Evolutionary conservation across 1,140 invertebrate species (phyloP), one percentile per base, ranked within the genome.

Genomic region (Camponotus floridanus): DNA sequence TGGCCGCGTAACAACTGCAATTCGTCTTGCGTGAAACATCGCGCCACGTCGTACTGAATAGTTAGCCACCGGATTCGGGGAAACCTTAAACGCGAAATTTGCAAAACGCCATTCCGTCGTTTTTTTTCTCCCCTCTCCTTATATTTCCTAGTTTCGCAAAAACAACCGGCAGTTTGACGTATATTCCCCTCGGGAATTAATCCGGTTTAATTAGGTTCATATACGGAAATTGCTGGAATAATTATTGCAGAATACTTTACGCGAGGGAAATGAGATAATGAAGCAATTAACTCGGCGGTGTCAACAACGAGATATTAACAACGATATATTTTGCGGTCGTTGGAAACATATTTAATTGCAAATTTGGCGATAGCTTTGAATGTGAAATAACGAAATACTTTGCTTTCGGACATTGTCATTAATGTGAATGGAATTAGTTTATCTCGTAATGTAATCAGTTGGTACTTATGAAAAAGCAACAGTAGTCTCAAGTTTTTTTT

Each of bases 1-100:
- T 76, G 65, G 48, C 78, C 74, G 21, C 84, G 84, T 83, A 83
- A 83, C 79, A 83, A 81, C 78, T 76, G 79, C 68, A 87, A 89
- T 90, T 80, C 85, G 88, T 90, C 88, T 89, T 87, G 68, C 59
- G 76, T 87, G 78, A 88, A 89, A 83, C 85, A 89, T 88, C 57
- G 88, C 70, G 55, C 68, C 55, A 74, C 79, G 57, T 83, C 79
- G 55, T 83, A 61, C 68, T 73, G 79, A 83, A 83, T 73, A 74
- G 79, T 83, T 83, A 61, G 55, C 79, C 68, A 61, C 79, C 55
- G 57, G 79, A 83, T 83, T 83, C 55, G 68, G 79, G 48, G 26
- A 74, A 74, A 61, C 57, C 68, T 83, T 83, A 83, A 83, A 45
- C 55, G 68, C 68, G 55, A 61, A 45, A 83, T 73, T 83, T 74